Evolutionary conservation across 2,797 vertebrate genomes (phyloP).

Genomic region (Poliocrania exsul): DNA sequence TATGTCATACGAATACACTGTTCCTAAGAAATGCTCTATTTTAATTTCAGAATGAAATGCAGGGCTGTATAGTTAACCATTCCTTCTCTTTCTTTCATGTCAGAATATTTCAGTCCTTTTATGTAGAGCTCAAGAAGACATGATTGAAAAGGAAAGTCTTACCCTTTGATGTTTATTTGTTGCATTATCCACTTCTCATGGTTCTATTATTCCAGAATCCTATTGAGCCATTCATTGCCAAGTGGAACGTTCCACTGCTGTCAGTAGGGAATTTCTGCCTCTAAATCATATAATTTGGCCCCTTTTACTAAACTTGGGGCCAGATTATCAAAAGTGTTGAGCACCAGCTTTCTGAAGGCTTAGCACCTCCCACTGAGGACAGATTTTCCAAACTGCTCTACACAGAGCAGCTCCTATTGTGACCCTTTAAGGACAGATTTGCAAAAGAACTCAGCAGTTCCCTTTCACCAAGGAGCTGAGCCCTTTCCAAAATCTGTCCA

Average conservation of each 20-base stretch:
- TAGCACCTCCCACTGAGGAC: slow-evolving; percentile 7
- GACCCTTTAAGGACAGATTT: slow-evolving; percentile 38
- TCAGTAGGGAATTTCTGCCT: slow-evolving; percentile 34
- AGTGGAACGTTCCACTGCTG: slow-evolving; percentile 24
- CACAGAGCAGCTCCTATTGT: slow-evolving; percentile 21
- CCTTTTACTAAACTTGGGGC: slow-evolving; percentile 17
- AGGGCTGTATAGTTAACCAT: neutral
- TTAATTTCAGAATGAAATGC: neutral
- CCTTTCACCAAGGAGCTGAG: neutral
- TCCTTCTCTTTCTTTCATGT: neutral
- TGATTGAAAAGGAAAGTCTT: slow-evolving; percentile 12
- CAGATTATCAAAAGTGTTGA: slow-evolving; percentile 11
- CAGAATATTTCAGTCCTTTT: neutral
- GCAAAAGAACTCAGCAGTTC: neutral
- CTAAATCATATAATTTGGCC: slow-evolving; percentile 42
- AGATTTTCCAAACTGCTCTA: slow-evolving; percentile 22
- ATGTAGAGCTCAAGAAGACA: neutral
- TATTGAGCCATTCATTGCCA: neutral
- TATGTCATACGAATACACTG: neutral
- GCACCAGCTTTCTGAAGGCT: slow-evolving; percentile 23
- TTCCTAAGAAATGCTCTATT: neutral
- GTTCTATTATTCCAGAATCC: slow-evolving; percentile 44
- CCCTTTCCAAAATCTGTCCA: slow-evolving; percentile 9
- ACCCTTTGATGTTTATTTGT: slow-evolving; percentile 54
- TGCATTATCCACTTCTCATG: slow-evolving; percentile 35